Evolutionary conservation across 1,140 invertebrate species (phyloP).

Genomic region (Lithobius niger): DNA sequence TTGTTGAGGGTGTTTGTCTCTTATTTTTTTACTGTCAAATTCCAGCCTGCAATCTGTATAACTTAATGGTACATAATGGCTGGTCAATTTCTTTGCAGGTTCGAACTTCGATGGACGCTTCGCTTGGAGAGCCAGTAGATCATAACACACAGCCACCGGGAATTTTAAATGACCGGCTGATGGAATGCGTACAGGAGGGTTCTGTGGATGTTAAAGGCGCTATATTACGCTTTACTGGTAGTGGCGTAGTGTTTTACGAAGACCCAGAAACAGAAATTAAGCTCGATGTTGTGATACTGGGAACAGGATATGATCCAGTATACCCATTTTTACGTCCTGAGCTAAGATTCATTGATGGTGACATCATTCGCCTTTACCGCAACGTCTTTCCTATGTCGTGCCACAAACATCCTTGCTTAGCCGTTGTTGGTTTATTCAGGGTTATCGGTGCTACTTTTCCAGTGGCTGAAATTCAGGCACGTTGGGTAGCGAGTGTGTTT

Average conservation of each 20-base stretch:
- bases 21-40: no score
- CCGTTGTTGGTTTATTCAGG: slow-evolving; percentile 40
- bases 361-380: slow-evolving; percentile 35
- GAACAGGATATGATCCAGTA: neutral
- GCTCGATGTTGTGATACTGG: slow-evolving; percentile 5
- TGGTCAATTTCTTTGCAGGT: no score
- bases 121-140: no score
- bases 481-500: slow-evolving; percentile 29
- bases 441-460: slow-evolving; percentile 38
- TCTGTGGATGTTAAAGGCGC: neutral
- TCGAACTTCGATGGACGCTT: no score
- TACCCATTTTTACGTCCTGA: slow-evolving; percentile 6
- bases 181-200: neutral
- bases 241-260: slow-evolving; percentile 11
- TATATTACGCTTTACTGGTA: neutral
- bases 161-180: neutral
- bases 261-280: slow-evolving; percentile 18
- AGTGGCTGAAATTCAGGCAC: slow-evolving; percentile 38
- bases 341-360: slow-evolving; percentile 21
- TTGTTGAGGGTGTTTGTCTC: no score
- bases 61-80: no score
- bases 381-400: slow-evolving; percentile 34
- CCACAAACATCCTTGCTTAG: slow-evolving; percentile 26
- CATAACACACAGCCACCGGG: no score
- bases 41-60: no score